A percentile compares a stretch with the other conserved stretches of the same genome.
Conservation (phyloP, 2,888 invertebrate genomes). For the Zygothrica quintamaculata region DNA sequence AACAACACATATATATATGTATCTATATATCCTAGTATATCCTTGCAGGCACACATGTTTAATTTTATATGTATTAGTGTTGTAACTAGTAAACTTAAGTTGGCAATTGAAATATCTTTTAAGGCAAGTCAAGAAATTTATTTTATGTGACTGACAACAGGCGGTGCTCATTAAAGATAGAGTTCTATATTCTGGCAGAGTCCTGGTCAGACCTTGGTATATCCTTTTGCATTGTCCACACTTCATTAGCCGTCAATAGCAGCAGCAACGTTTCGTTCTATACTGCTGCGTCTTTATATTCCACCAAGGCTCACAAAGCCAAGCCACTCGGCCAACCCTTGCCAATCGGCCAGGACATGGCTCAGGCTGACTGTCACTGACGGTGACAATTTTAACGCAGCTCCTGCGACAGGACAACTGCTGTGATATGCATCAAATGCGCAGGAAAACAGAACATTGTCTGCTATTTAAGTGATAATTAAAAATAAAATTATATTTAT, state of each 20-base stretch:
- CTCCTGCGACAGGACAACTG: constrained; percentile 63
- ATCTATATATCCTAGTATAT: too few relatives aligned
- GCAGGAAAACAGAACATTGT: constrained; percentile 6
- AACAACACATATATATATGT: too few relatives aligned
- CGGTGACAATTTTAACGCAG: constrained; percentile 76
- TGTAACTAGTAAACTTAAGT: too few relatives aligned
- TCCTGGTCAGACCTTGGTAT: constrained; percentile 22
- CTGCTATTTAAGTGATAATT: too few relatives aligned
- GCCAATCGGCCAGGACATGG: constrained; percentile 4
- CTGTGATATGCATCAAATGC: constrained; percentile 44
- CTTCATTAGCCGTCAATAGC: constrained; percentile 55
- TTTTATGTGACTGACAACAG: constrained; percentile 10
- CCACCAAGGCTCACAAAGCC: neutral
- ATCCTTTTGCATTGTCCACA: constrained; percentile 57
- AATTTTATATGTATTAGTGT: too few relatives aligned
- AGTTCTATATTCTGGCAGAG: constrained; percentile 14
- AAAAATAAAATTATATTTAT: too few relatives aligned
- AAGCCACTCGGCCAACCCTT: constrained; percentile 7
- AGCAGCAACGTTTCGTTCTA: too few relatives aligned
- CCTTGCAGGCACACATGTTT: too few relatives aligned
- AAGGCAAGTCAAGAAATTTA: neutral
- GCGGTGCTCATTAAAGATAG: constrained; percentile 31
- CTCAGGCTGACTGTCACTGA: constrained; percentile 54
- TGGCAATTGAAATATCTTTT: neutral
- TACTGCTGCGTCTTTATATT: neutral